phyloP scores from a whole-genome alignment of 2,113 vertebrate species.

The Calidris pygmaea region DNA sequence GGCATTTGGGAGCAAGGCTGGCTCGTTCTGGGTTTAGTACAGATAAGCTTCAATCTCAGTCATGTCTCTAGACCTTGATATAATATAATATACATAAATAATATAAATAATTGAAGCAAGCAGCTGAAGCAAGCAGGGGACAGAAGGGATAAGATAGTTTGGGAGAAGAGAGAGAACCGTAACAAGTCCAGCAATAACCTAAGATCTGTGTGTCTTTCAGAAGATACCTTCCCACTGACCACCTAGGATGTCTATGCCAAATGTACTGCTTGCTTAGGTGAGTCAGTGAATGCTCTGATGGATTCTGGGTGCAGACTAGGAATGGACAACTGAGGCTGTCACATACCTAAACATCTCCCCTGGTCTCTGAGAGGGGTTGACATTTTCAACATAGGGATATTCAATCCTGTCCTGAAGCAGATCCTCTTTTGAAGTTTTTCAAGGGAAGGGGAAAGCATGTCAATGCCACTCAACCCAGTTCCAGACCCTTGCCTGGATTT shows the following conservation, averaged over 20 bases:
- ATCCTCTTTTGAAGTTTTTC: background rate
- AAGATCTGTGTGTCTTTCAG: background rate
- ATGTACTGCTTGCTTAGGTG: rapidly evolving
- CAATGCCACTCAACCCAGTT: background rate
- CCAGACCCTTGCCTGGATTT: background rate
- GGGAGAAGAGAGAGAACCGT: background rate
- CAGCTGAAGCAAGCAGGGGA: background rate
- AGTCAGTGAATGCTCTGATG: background rate
- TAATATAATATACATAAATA: too few relatives aligned
- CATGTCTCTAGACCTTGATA: background rate
- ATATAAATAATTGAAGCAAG: too few relatives aligned
- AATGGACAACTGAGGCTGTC: background rate
- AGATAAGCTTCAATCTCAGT: background rate
- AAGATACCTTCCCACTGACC: background rate
- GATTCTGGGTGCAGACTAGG: background rate
- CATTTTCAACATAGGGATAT: background rate
- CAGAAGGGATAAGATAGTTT: background rate
- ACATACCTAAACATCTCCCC: background rate
- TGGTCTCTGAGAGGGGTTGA: background rate
- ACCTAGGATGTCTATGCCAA: background rate
- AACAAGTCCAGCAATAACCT: background rate
- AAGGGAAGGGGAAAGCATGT: rapidly evolving
- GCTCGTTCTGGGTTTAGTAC: background rate
- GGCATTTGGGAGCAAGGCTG: background rate
- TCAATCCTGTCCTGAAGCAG: background rate